Evolutionary conservation across 1,140 invertebrate genomes (phyloP).

Genomic region (Agraylea sexmaculata): DNA sequence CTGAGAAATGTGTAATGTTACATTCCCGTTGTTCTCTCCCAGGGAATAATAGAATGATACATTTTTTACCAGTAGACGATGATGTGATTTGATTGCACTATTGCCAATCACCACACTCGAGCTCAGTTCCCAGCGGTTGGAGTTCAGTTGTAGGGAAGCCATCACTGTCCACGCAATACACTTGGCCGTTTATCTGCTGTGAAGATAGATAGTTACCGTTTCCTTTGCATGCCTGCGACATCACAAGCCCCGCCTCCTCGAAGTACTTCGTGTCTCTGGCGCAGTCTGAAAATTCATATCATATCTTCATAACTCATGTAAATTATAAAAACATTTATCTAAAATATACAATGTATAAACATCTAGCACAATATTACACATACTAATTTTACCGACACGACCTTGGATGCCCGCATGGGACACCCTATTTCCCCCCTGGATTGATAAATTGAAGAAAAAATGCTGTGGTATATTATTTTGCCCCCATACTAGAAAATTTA

Average conservation of each 20-base stretch:
- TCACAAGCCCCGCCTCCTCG: conserved; percentile 30
- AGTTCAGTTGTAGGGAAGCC: conserved; percentile 31
- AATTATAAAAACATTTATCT: background rate
- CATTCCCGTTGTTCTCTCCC: background rate
- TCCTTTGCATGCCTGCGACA: conserved; percentile 31
- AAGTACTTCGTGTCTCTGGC: conserved; percentile 39
- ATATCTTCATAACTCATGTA: background rate
- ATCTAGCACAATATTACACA: background rate
- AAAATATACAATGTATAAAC: background rate
- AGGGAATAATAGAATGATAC: background rate
- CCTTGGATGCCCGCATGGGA: background rate
- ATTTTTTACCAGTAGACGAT: background rate
- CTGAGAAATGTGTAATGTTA: too few relatives aligned
- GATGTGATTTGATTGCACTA: conserved; percentile 13
- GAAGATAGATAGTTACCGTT: conserved; percentile 41
- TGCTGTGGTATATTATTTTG: too few relatives aligned
- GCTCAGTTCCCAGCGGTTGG: conserved; percentile 4
- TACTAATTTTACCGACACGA: background rate
- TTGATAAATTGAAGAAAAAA: too few relatives aligned
- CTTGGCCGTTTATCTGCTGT: conserved; percentile 32
- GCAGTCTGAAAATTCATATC: conserved; percentile 35
- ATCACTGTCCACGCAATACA: conserved; percentile 42
- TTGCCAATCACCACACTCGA: conserved; percentile 14
- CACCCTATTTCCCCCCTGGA: background rate
- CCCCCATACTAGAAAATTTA: too few relatives aligned